These are phyloP conservation scores for Dryobates pubescens DNA, from an alignment of 2,797 vertebrate species.

Conservation along the genomic window DNA sequence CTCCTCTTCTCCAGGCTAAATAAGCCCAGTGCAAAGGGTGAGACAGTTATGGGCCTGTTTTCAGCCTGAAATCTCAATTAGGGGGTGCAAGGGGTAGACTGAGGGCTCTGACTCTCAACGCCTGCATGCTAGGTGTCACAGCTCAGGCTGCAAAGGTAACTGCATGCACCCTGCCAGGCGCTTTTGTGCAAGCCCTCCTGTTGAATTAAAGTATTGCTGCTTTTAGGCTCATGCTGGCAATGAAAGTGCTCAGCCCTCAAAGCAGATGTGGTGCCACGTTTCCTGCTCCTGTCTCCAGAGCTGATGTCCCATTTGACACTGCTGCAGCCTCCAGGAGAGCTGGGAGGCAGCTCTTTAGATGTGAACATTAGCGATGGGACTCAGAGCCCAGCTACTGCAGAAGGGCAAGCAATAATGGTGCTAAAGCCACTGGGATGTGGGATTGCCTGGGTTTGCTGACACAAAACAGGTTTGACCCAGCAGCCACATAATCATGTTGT, in stretches of 20 bases:
- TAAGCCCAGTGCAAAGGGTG: background rate
- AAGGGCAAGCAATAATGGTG: background rate
- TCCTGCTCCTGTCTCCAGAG: background rate
- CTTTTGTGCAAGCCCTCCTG: background rate
- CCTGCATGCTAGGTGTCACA: fast-evolving
- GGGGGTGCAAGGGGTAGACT: background rate
- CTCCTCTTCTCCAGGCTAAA: too few species aligned
- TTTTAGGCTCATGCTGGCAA: background rate
- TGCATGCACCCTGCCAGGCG: fast-evolving
- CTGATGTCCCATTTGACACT: fast-evolving
- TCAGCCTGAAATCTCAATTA: background rate
- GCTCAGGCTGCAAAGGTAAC: background rate
- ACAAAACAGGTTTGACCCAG: background rate
- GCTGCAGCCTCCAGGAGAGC: background rate
- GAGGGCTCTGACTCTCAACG: background rate
- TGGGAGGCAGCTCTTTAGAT: background rate
- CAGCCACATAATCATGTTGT: fast-evolving
- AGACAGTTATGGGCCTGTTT: background rate
- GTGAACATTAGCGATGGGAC: fast-evolving
- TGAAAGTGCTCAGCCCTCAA: background rate
- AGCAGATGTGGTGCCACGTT: background rate
- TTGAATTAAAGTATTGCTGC: background rate
- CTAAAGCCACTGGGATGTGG: background rate
- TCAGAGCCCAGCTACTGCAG: background rate
- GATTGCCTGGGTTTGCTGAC: background rate